A percentile compares a stretch with the other conserved stretches of the same genome.
These are phyloP conservation scores for Thysanoteuthis rhombus DNA, from an alignment of 2,888 invertebrate genomes.

Conservation along the genomic window DNA sequence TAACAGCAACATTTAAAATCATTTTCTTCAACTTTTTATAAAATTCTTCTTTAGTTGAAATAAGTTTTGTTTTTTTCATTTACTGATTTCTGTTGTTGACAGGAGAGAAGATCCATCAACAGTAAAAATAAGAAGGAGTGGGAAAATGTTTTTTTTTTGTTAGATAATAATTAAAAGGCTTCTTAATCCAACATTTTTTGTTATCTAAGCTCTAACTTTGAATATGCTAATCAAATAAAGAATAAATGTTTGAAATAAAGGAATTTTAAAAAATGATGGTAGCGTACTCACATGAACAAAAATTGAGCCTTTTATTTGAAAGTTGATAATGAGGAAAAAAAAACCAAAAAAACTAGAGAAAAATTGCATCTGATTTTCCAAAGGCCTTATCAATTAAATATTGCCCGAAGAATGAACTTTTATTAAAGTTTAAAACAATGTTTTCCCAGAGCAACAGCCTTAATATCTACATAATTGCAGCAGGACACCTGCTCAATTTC, in stretches of 20 bases:
- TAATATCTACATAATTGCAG: background rate
- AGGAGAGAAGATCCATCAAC: background rate
- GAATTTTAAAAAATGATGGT: background rate
- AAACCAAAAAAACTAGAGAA: background rate
- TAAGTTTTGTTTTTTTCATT: background rate
- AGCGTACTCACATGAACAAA: background rate
- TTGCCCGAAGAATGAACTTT: background rate
- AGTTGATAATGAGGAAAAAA: background rate
- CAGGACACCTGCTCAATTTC: background rate
- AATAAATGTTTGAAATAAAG: background rate
- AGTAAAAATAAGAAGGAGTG: background rate
- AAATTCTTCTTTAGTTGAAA: background rate
- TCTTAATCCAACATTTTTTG: background rate
- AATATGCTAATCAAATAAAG: background rate
- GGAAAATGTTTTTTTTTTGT: background rate
- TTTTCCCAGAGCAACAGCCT: conserved; percentile 12
- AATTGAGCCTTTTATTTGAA: background rate
- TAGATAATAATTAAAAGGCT: background rate
- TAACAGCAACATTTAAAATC: background rate
- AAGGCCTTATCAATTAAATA: background rate
- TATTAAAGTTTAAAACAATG: conserved; percentile 12
- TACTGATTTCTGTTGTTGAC: background rate
- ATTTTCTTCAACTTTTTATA: background rate
- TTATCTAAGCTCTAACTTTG: background rate
- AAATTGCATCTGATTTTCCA: background rate